phyloP scores from a whole-genome alignment of 2,797 vertebrate genomes.

The Rhinoraja longicauda region DNA sequence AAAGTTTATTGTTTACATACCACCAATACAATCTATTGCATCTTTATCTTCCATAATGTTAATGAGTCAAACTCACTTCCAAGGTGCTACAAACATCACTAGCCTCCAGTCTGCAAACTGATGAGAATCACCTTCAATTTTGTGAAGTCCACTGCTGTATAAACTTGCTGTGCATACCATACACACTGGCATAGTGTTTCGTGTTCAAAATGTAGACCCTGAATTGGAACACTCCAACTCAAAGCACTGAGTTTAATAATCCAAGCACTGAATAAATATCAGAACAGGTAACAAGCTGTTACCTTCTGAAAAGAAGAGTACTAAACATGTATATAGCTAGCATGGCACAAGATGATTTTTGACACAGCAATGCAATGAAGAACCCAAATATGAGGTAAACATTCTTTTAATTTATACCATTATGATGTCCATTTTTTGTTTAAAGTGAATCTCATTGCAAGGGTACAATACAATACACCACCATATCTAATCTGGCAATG shows the following conservation, averaged over 20 bases:
- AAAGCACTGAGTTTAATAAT: conserved; percentile 15
- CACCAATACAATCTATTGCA: conserved; percentile 34
- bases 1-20: conserved; percentile 36
- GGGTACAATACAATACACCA: conserved; percentile 37
- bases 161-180: conserved; percentile 26
- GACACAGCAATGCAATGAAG: conserved; percentile 34
- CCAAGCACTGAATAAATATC: conserved; percentile 31
- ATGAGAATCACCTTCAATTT: not conserved
- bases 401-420: conserved; percentile 34
- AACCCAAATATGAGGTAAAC: conserved; percentile 34
- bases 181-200: conserved; percentile 4
- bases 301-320: not conserved
- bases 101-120: not conserved
- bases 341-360: conserved; percentile 31
- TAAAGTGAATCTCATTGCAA: conserved; percentile 31
- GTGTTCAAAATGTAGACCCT: not conserved
- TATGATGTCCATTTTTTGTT: conserved; percentile 33
- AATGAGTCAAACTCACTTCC: conserved; percentile 31
- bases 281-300: conserved; percentile 2
- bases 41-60: conserved; percentile 28
- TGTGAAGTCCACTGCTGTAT: conserved; percentile 5
- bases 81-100: conserved; percentile 8
- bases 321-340: conserved; percentile 29
- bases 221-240: conserved; percentile 2
- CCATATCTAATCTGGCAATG: conserved; percentile 37